Percentiles rank a stretch among this genome's conserved stretches.
Evolutionary conservation across 2,797 vertebrate species (phyloP).

Genomic region (Chelonia mydas): DNA sequence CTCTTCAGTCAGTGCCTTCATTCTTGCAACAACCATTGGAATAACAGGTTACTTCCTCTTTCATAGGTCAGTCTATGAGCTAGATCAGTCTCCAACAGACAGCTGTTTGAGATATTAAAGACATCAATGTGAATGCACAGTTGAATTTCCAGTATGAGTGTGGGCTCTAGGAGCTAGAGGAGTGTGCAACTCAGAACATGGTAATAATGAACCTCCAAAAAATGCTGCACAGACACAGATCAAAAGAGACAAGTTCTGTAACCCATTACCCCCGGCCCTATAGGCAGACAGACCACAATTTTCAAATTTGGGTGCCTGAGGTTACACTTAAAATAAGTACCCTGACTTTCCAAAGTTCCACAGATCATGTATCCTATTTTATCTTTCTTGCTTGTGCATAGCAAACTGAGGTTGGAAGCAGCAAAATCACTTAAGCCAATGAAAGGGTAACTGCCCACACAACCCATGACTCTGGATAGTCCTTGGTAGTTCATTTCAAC

Average conservation of each 20-base stretch:
- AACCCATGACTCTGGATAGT: not conserved
- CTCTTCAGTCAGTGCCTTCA: conserved; percentile 26
- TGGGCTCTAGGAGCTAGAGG: not conserved
- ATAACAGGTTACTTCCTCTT: not conserved
- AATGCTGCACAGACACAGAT: not conserved
- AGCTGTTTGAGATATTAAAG: not conserved
- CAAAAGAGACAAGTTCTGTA: not conserved
- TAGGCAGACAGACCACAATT: not conserved
- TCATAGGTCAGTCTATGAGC: not conserved
- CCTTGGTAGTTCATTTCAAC: not conserved
- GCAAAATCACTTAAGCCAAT: not conserved
- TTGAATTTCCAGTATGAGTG: not conserved
- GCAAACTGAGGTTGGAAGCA: not conserved
- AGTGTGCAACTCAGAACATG: not conserved
- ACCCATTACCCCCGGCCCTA: not conserved
- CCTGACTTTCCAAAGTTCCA: not conserved
- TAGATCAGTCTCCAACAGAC: not conserved
- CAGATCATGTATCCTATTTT: not conserved
- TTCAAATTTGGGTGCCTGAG: not conserved
- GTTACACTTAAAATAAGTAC: not conserved
- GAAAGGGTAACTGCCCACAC: no score
- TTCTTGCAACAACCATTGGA: conserved; percentile 33
- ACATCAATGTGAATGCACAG: not conserved
- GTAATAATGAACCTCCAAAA: not conserved
- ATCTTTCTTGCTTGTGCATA: not conserved